These are phyloP conservation scores for Eptesicus fuscus DNA, from an alignment of 2,113 vertebrate genomes.

Conservation along the genomic window DNA sequence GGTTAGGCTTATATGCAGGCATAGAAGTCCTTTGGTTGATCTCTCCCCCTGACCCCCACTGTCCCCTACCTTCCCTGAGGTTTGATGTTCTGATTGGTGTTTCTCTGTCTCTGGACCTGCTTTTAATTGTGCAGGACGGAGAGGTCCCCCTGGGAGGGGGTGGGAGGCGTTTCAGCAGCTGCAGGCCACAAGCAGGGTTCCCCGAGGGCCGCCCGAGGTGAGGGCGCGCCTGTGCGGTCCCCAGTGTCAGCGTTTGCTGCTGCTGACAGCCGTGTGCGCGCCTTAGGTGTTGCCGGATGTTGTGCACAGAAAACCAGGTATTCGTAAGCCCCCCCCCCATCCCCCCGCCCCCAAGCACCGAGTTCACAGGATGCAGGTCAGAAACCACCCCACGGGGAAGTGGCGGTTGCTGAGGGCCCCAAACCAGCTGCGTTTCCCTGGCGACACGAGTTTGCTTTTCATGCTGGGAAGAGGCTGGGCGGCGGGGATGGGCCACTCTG, in stretches of 20 bases:
- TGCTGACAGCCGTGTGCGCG: accelerated
- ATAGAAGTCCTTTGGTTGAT: too few species aligned
- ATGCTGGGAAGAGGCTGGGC: not conserved
- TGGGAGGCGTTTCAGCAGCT: not conserved
- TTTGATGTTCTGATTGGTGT: too few species aligned
- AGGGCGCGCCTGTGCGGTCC: not conserved
- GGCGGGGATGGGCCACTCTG: not conserved
- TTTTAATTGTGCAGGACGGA: too few species aligned
- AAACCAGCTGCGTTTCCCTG: not conserved
- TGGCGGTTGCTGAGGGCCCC: not conserved
- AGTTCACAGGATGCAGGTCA: not conserved
- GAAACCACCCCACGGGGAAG: not conserved
- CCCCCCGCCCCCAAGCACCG: too few species aligned
- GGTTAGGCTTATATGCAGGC: too few species aligned
- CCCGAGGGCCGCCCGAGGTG: not conserved
- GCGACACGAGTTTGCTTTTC: not conserved
- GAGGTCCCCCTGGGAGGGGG: not conserved
- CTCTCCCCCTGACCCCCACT: too few species aligned
- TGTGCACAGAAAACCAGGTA: not conserved
- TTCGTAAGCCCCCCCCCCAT: not conserved
- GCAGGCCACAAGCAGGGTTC: not conserved
- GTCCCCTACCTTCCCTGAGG: too few species aligned
- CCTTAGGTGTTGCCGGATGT: not conserved
- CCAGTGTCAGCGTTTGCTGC: accelerated
- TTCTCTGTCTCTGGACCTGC: too few species aligned